Evolutionary conservation across 2,888 invertebrate species (phyloP), one percentile per base, ranked within the genome.

Genomic region (Axea sp.): DNA sequence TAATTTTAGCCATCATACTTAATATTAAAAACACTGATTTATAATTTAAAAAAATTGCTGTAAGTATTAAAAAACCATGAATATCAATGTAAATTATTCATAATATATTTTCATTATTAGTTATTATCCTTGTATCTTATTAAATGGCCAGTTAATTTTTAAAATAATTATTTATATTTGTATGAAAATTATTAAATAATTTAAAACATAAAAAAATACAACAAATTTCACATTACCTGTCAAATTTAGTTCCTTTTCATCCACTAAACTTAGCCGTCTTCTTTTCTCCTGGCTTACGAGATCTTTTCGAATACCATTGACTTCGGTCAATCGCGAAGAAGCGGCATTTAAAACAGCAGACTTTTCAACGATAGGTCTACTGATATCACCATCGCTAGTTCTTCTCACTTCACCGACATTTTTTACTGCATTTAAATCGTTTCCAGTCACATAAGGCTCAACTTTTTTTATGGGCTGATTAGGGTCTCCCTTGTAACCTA

Each of bases 221-320:
- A n/a, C n/a, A n/a, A n/a, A 6, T 35, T 60, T 15, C 19, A 53
- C 49, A 45, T 76, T 73, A 86, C 87, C 87, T 83, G 82, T 80
- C 80, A 83, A 79, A 78, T 83, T 85, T 64, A 86, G 81, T 81
- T 88, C 87, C 71, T 87, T 87, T 51, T 87, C 87, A 19, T 86
- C 88, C 75, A 85, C 81, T 71, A 86, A 79, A 73, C 86, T 87
- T 78, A 91, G 89, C 79, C 92, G 90, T 83, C 92, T 88, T 84
- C 91, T 91, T 88, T 92, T 92, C 78, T 93, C 92, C 12, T 90
- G 90, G 67, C 88, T 87, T 51, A 91, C 87, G 69, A 92, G 89
- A 72, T 87, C 86, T 64, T 86, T 87, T 37, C 84, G 81, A 33
- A 87, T 78, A 28, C 92, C 92, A 76, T 92, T 92, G 53, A 91